A percentile compares a stretch with the other conserved stretches of the same genome.
Evolutionary conservation across 2,113 vertebrate genomes (phyloP).

Genomic region (Pao palembangensis): DNA sequence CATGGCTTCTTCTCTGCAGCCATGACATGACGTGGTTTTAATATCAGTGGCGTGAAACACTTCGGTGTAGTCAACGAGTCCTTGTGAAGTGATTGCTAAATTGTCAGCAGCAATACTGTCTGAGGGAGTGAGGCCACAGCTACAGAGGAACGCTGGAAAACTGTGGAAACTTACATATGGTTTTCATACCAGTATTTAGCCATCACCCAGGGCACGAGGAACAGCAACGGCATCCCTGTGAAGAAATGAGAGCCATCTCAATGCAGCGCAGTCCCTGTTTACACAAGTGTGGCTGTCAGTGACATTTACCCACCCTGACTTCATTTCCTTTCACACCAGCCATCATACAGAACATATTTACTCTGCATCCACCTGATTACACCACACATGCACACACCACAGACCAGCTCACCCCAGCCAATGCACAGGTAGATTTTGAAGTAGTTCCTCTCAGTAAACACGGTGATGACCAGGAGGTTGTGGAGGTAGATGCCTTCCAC

Average conservation of each 20-base stretch:
- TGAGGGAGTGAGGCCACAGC: not conserved
- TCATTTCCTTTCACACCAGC: constrained; percentile 7
- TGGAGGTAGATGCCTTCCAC: constrained; percentile 97
- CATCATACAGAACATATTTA: not conserved
- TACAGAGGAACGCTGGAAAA: not conserved
- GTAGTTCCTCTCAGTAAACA: constrained; percentile 91
- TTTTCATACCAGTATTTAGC: constrained; percentile 90
- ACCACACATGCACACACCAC: not conserved
- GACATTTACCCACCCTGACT: not conserved
- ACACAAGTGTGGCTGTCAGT: not conserved
- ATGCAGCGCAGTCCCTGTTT: constrained; percentile 9
- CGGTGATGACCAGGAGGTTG: constrained; percentile 87
- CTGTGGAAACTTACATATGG: constrained; percentile 83
- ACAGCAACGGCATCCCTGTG: constrained; percentile 87
- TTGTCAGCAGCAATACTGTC: too few relatives aligned
- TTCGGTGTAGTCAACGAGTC: too few relatives aligned
- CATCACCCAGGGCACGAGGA: constrained; percentile 86
- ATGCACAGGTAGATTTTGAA: constrained; percentile 91
- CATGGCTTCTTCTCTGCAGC: too few relatives aligned
- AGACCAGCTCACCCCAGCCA: constrained; percentile 88
- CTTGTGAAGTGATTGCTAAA: not conserved
- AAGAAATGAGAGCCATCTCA: constrained; percentile 32
- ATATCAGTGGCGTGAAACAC: too few relatives aligned
- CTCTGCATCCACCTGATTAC: not conserved
- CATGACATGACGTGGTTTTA: too few relatives aligned